These are phyloP conservation scores for Sebastes melanostomus DNA, from an alignment of 2,797 vertebrate species.

Conservation along the genomic window DNA sequence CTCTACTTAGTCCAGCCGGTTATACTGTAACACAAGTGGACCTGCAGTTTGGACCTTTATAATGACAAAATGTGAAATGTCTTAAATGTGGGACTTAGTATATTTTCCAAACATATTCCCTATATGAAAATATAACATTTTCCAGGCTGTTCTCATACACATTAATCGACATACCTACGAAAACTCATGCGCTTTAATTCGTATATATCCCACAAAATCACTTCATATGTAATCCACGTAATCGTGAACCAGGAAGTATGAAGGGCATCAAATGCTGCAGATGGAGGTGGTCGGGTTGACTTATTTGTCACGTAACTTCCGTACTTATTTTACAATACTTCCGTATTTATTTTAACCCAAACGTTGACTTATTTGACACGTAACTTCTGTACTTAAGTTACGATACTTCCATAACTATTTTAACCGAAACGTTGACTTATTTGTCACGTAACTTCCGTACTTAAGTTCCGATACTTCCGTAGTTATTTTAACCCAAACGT, in stretches of 20 bases:
- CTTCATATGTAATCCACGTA: neutral
- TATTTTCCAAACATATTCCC: neutral
- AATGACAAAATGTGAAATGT: neutral
- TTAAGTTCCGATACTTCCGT: too few species aligned
- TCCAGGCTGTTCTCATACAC: neutral
- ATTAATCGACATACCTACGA: too few species aligned
- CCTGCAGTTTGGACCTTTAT: neutral
- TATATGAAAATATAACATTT: fast-evolving
- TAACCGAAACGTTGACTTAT: too few species aligned
- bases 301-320: too few species aligned
- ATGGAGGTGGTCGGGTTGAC: too few species aligned
- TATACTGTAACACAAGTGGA: neutral
- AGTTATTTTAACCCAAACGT: too few species aligned
- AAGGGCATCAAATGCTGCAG: fast-evolving
- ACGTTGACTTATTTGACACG: too few species aligned
- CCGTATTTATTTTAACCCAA: too few species aligned
- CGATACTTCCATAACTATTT: too few species aligned
- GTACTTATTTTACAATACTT: too few species aligned
- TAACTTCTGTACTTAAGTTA: too few species aligned
- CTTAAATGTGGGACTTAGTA: neutral
- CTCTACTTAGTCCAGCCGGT: neutral
- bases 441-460: too few species aligned
- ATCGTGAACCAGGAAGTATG: fast-evolving
- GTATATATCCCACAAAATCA: fast-evolving
- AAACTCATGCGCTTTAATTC: fast-evolving